These are phyloP conservation scores for Callipepla squamata DNA, from an alignment of 2,113 vertebrate species.

Conservation along the genomic window DNA sequence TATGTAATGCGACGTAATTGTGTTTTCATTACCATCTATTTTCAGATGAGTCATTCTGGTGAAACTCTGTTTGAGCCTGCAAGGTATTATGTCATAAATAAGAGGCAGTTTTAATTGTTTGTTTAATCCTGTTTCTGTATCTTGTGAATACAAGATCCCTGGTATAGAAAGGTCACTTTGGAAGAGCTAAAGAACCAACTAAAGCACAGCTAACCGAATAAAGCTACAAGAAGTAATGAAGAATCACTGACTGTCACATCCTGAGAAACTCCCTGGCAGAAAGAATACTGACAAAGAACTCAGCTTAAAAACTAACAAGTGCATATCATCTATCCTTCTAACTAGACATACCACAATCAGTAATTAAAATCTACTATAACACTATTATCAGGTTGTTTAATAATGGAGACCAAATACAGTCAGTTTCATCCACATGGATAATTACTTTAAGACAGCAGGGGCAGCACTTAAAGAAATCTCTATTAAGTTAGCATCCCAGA, in stretches of 20 bases:
- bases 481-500: neutral
- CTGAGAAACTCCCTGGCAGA: neutral
- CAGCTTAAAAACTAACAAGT: neutral
- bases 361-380: neutral
- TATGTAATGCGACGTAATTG: neutral
- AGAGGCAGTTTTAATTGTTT: neutral
- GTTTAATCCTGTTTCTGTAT: neutral
- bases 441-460: neutral
- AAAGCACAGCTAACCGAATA: neutral
- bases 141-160: neutral
- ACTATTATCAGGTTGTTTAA: neutral
- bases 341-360: neutral
- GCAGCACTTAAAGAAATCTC: neutral
- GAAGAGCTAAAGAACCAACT: neutral
- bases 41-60: neutral
- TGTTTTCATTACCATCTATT: neutral
- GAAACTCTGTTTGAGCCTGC: neutral
- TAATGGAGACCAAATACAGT: neutral
- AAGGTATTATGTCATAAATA: neutral
- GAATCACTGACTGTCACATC: neutral
- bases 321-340: neutral
- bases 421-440: neutral
- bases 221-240: neutral
- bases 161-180: neutral
- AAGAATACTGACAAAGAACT: neutral